Evolutionary conservation across 2,888 invertebrate genomes (phyloP), one percentile per base, ranked within the genome.

Genomic region (Agrotis puta): DNA sequence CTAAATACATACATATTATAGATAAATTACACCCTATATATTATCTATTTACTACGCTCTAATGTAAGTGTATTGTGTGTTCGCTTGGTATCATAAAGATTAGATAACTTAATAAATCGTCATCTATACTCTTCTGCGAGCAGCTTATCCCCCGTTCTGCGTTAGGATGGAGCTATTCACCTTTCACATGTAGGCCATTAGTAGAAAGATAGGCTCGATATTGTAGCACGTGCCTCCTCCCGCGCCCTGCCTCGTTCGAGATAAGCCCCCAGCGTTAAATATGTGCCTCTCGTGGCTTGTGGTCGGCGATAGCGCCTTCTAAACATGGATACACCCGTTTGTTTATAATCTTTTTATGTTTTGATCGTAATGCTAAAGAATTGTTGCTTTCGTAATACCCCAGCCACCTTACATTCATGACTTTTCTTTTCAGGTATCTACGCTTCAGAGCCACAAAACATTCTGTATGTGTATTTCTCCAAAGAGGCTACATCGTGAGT

Each of bases 121-220:
- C 88, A 91, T 91, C 86, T 87, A 90, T 91, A 89, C 88, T 87
- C 85, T 87, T 88, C 81, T 85, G 86, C 81, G 85, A 88, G 88
- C 87, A 86, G 86, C 90, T 91, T 92, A 90, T 90, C 88, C 89
- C 83, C 82, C 90, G 90, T 90, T 89, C 85, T 88, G 86, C 88
- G 85, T 89, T 89, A 87, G 86, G 88, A 92, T 91, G 88, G 88
- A 92, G 92, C 92, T 90, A 92, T 95, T 94, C 93, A 93, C 94
- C 94, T 94, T 94, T 94, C 93, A 92, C 92, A 93, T 95, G 92
- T 93, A 92, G 92, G 91, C 92, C 93, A 93, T 94, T 95, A 95
- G 94, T 91, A 92, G 90, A 90, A 92, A 92, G 94, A 94, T 94
- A 94, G 93, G 92, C 92, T 92, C 89, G 90, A 92, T 94, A 94